These are phyloP conservation scores for Drosophila elegans DNA, from an alignment of 1,140 invertebrate species.

Conservation along the genomic window DNA sequence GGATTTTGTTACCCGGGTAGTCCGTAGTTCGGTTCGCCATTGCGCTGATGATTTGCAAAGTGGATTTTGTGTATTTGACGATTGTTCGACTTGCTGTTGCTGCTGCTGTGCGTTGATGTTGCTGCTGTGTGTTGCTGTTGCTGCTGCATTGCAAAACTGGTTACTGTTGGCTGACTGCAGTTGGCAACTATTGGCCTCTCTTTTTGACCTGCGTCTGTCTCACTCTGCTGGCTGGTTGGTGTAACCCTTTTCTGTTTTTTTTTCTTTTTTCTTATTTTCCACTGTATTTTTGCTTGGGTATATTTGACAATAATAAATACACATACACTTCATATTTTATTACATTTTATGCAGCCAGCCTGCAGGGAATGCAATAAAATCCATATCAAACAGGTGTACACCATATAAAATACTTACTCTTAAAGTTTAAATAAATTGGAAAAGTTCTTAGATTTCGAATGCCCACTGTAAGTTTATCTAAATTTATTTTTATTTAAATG, in stretches of 20 bases:
- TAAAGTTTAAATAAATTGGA: no score
- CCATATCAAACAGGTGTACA: conserved; percentile 1
- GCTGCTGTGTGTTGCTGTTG: conserved; percentile 18
- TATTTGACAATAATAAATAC: conserved; percentile 16
- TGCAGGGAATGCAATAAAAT: neutral
- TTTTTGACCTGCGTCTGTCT: conserved; percentile 8
- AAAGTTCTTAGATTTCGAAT: no score
- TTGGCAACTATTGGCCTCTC: conserved; percentile 26
- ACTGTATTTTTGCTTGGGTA: conserved; percentile 17
- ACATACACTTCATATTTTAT: conserved; percentile 1
- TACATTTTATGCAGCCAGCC: neutral
- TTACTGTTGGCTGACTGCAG: conserved; percentile 54
- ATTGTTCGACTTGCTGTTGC: conserved; percentile 68
- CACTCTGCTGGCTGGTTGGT: conserved; percentile 16
- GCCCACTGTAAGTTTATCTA: no score
- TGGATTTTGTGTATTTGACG: conserved; percentile 81
- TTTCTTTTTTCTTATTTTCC: neutral
- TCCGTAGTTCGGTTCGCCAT: conserved; percentile 25
- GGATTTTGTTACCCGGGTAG: conserved; percentile 18
- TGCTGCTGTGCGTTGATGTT: conserved; percentile 34
- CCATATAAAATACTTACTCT: no score
- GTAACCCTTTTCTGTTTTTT: conserved; percentile 56
- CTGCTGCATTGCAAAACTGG: conserved; percentile 65
- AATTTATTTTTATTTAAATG: no score
- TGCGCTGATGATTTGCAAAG: conserved; percentile 76